These are phyloP conservation scores for Zonitis immaculata DNA, from an alignment of 2,888 invertebrate species.

Conservation along the genomic window DNA sequence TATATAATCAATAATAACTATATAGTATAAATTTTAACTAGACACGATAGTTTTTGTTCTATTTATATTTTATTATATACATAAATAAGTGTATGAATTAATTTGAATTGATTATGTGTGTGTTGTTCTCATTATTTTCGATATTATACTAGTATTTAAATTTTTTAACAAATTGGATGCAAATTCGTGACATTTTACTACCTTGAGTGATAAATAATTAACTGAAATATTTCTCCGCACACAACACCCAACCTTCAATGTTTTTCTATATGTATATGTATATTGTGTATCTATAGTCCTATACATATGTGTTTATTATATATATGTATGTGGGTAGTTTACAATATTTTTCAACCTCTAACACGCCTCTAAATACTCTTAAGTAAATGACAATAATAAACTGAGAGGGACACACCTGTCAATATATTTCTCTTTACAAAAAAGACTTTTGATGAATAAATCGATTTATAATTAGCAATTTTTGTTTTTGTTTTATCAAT, in stretches of 20 bases:
- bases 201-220: not conserved
- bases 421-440: not conserved
- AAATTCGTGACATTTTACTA: not conserved
- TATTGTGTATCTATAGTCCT: not conserved
- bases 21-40: no score
- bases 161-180: not conserved
- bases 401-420: not conserved
- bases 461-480: no score
- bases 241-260: not conserved
- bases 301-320: no score
- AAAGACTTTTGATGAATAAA: no score
- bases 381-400: not conserved
- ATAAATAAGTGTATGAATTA: no score
- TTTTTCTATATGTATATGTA: not conserved
- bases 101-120: no score
- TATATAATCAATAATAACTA: no score
- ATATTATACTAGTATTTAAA: not conserved
- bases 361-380: not conserved
- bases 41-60: no score
- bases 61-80: no score
- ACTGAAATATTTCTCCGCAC: not conserved
- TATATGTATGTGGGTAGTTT: not conserved
- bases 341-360: not conserved
- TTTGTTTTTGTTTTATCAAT: no score
- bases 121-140: not conserved